phyloP scores from a whole-genome alignment of 2,888 invertebrate species.

The Elmis aenea region DNA sequence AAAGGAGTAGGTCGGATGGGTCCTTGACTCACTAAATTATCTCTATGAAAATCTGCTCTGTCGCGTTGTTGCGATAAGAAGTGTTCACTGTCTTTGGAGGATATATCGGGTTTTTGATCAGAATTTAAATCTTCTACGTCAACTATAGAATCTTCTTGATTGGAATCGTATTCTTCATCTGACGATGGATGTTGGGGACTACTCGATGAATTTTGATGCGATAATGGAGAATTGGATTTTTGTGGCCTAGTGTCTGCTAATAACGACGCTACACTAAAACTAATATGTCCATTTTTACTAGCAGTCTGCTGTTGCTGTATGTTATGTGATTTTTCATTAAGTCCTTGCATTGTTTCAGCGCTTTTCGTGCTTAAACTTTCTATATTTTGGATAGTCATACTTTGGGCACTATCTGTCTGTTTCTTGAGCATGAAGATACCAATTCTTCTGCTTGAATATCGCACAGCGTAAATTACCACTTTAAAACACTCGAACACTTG shows the following conservation, averaged over 20 bases:
- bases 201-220: constrained; percentile 45
- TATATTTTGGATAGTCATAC: constrained; percentile 63
- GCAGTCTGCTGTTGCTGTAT: constrained; percentile 30
- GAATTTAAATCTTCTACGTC: constrained; percentile 75
- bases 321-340: constrained; percentile 18
- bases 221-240: constrained; percentile 47
- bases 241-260: constrained; percentile 72
- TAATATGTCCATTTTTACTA: constrained; percentile 61
- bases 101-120: constrained; percentile 42
- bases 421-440: constrained; percentile 59
- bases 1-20: constrained; percentile 75
- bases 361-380: constrained; percentile 40
- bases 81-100: constrained; percentile 43
- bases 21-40: constrained; percentile 45
- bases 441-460: constrained; percentile 11
- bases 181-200: constrained; percentile 46
- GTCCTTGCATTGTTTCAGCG: constrained; percentile 40
- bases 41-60: constrained; percentile 31
- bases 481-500: constrained; percentile 9
- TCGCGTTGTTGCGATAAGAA: constrained; percentile 27
- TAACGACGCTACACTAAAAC: constrained; percentile 85
- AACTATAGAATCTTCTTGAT: constrained; percentile 66
- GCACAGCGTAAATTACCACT: constrained; percentile 9
- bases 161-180: constrained; percentile 65
- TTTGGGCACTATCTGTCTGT: constrained; percentile 53